Evolutionary conservation across 1,140 invertebrate genomes (phyloP).

Genomic region (Eurosta solidaginis): DNA sequence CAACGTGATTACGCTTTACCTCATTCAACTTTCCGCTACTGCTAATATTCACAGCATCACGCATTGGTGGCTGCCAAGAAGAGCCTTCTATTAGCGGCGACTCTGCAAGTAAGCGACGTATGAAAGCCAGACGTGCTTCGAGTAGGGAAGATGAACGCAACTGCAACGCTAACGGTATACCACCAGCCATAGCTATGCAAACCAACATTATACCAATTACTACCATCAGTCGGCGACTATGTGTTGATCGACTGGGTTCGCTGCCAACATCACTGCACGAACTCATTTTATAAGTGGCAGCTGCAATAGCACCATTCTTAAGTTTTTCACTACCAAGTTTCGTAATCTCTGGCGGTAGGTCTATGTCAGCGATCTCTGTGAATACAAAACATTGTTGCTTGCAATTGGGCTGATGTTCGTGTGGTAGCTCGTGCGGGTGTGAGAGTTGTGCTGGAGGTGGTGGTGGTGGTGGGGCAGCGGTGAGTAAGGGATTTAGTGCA

Average conservation of each 20-base stretch:
- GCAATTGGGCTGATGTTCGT: conserved; percentile 56
- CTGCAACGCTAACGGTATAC: conserved; percentile 64
- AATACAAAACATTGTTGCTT: conserved; percentile 59
- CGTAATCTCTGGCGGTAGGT: conserved; percentile 56
- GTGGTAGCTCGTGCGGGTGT: conserved; percentile 32
- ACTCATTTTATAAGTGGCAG: conserved; percentile 42
- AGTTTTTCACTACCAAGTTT: conserved; percentile 55
- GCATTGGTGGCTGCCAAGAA: conserved; percentile 53
- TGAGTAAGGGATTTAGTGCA: neutral
- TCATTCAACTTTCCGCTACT: conserved; percentile 40
- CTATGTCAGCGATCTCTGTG: conserved; percentile 57
- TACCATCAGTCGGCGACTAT: conserved; percentile 48
- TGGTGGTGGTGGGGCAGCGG: neutral
- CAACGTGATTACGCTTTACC: conserved; percentile 53
- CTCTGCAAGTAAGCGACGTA: conserved; percentile 64
- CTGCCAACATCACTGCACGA: neutral
- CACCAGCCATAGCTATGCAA: conserved; percentile 57
- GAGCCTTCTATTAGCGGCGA: conserved; percentile 65
- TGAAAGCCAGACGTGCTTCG: conserved; percentile 66
- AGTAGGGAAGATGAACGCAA: conserved; percentile 65
- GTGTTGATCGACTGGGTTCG: conserved; percentile 32
- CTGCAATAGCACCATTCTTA: conserved; percentile 50
- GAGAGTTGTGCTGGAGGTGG: neutral
- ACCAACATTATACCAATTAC: conserved; percentile 48
- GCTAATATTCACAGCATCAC: conserved; percentile 43